Evolutionary conservation across 2,888 invertebrate genomes (phyloP), one percentile per base, ranked within the genome.

Genomic region (Agriopis aurantiaria): DNA sequence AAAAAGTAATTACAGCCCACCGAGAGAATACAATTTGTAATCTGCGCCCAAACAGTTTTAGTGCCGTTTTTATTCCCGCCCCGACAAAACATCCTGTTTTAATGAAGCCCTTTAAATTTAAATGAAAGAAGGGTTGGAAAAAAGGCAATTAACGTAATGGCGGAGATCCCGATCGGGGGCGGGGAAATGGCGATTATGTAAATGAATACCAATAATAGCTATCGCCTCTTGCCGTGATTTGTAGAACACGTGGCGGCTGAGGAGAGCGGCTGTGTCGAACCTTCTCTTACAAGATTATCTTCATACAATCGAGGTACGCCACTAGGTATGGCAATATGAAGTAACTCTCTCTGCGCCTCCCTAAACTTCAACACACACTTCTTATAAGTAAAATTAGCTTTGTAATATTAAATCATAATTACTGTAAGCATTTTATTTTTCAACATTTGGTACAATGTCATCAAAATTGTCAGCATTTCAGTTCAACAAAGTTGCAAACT

Each of bases 121-220:
- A 83, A 85, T 80, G 81, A 80, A 82, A 80, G 81, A 87, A 86
- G 85, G 86, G 87, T 86, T 87, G 80, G 41, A 85, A 85, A 87
- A 87, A 88, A 83, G 74, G 80, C 85, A 88, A 88, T 89, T 87
- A 90, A 82, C 82, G 83, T 88, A 88, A 89, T 87, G 81, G 82
- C 76, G 62, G 75, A 73, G 73, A 75, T 72, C 69, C 59, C 68
- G 72, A 73, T 74, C 75, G 61, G 73, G 65, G 59, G 63, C 62
- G 72, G 69, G 60, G 68, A 70, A 65, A 63, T 69, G 69, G 66
- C 71, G 67, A 75, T 79, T 79, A 80, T 81, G 79, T 75, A 78
- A 70, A 80, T 78, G 68, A 75, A 78, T 70, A 69, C 75, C 75
- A 72, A 74, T 72, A 69, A 66, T 70, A 68, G 67, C 60, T 65